Percentiles rank a stretch among this genome's conserved stretches.
phyloP scores from a whole-genome alignment of 2,113 vertebrate genomes.

The Atlantisia rogersi region DNA sequence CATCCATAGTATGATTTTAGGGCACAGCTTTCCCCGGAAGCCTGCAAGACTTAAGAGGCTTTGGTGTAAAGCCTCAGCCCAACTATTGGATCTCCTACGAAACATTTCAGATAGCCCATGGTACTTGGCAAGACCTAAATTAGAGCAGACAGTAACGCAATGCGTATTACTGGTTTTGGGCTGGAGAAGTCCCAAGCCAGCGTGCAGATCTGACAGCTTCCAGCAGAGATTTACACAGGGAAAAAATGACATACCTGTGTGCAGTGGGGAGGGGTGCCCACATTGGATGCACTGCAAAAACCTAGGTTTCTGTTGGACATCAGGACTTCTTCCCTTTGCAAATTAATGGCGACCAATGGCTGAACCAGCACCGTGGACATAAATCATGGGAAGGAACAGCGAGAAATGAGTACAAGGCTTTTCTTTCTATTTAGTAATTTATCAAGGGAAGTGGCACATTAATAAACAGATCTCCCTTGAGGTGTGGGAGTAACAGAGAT shows the following conservation, averaged over 20 bases:
- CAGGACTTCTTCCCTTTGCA: conserved; percentile 50
- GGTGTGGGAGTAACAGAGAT: conserved; percentile 84
- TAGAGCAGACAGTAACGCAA: conserved; percentile 70
- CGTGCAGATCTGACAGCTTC: conserved; percentile 58
- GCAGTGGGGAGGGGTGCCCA: neutral
- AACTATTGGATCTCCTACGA: neutral
- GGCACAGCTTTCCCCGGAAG: conserved; percentile 1
- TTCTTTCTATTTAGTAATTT: conserved; percentile 89
- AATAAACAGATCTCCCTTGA: conserved; percentile 89
- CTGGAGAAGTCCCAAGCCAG: conserved; percentile 48
- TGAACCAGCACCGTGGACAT: conserved; percentile 62
- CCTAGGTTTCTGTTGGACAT: conserved; percentile 4
- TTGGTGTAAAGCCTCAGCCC: neutral
- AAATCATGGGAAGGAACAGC: conserved; percentile 82
- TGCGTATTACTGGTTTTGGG: conserved; percentile 29
- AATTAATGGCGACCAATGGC: conserved; percentile 67
- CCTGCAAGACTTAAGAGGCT: neutral
- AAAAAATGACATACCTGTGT: neutral
- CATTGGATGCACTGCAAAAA: conserved; percentile 5
- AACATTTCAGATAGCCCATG: neutral
- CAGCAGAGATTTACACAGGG: conserved; percentile 9
- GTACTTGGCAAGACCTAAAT: conserved; percentile 73
- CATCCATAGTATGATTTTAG: neutral
- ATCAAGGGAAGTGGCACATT: conserved; percentile 89
- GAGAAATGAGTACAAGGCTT: conserved; percentile 85